Evolutionary conservation across 2,888 invertebrate genomes (phyloP).

Genomic region (Microplitis deprimator): DNA sequence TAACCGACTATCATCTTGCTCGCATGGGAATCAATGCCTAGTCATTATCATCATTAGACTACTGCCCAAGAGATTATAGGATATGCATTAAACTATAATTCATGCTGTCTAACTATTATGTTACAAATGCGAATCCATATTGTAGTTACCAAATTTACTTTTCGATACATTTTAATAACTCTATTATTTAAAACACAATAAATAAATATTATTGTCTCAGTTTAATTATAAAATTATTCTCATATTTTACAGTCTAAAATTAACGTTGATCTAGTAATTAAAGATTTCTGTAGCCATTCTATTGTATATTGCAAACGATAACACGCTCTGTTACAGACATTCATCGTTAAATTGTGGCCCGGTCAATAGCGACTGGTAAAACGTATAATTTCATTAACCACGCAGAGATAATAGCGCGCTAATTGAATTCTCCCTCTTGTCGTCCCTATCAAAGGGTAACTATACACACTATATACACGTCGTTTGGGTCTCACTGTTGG

Average conservation of each 20-base stretch:
- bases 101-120: neutral
- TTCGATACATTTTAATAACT: too few relatives aligned
- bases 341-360: conserved; percentile 39
- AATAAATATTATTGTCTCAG: too few relatives aligned
- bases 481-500: neutral
- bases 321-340: conserved; percentile 25
- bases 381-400: conserved; percentile 53
- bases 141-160: neutral
- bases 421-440: conserved; percentile 51
- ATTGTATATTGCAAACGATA: conserved; percentile 15
- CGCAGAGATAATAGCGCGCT: conserved; percentile 53
- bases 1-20: conserved; percentile 34
- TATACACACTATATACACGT: neutral
- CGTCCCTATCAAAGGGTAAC: conserved; percentile 22
- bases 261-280: conserved; percentile 42
- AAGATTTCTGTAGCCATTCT: conserved; percentile 44
- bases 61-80: conserved; percentile 24
- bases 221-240: too few relatives aligned
- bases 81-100: conserved; percentile 2
- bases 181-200: too few relatives aligned
- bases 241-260: neutral
- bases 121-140: neutral
- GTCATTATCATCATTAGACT: conserved; percentile 49
- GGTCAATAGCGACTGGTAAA: conserved; percentile 44
- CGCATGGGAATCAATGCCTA: conserved; percentile 55